Percentiles rank a stretch among this genome's conserved stretches.
Evolutionary conservation across 2,888 invertebrate genomes (phyloP).

Genomic region (Blastobasis lacticolella): DNA sequence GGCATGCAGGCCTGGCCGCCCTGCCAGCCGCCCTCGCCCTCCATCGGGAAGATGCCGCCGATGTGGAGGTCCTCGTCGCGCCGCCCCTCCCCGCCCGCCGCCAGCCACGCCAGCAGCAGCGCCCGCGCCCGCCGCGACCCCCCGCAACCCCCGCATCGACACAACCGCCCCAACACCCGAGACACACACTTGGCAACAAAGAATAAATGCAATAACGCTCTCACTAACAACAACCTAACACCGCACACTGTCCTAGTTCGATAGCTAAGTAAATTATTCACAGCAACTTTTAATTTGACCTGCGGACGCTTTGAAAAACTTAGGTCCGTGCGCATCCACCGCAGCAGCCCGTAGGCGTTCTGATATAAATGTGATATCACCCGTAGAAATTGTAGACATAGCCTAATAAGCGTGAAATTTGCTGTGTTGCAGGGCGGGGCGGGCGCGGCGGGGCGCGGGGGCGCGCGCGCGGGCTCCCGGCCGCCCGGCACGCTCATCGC

Average conservation of each 20-base stretch:
- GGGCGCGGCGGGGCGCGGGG: constrained; percentile 13
- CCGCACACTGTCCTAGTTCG: constrained; percentile 64
- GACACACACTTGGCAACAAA: constrained; percentile 62
- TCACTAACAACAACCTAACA: constrained; percentile 61
- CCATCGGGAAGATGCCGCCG: constrained; percentile 98
- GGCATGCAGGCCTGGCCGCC: constrained; percentile 99
- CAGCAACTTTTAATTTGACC: constrained; percentile 66
- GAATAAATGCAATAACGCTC: constrained; percentile 68
- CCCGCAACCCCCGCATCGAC: constrained; percentile 19
- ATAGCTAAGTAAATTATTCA: constrained; percentile 43
- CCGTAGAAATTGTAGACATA: constrained; percentile 60
- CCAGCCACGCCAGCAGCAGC: constrained; percentile 43
- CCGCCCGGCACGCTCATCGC: constrained; percentile 49
- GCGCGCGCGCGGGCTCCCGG: constrained; percentile 41
- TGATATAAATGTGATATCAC: constrained; percentile 47
- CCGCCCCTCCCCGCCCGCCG: constrained; percentile 50
- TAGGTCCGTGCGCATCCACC: constrained; percentile 52
- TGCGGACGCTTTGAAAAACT: constrained; percentile 69
- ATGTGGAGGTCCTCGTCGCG: constrained; percentile 89
- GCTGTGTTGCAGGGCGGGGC: constrained; percentile 20
- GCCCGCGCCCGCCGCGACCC: constrained; percentile 26
- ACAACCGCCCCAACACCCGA: constrained; percentile 32
- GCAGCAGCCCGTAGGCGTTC: constrained; percentile 35
- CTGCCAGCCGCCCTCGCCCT: constrained; percentile 97
- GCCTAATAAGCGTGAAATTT: constrained; percentile 65